phyloP scores from a whole-genome alignment of 2,113 vertebrate genomes.

The Notothenia rossii region DNA sequence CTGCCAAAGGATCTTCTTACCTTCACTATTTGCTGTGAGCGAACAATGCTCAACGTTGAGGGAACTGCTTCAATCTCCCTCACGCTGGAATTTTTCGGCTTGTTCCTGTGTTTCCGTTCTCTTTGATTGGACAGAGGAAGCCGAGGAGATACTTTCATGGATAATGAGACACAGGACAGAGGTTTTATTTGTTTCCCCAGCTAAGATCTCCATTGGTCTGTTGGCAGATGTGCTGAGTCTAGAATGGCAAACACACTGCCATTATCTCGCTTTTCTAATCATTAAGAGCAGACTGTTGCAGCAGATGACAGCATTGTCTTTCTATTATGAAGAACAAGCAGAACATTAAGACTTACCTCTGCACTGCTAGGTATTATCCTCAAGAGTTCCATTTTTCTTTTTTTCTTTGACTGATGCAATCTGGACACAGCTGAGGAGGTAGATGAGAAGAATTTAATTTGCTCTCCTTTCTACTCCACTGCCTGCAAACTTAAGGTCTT shows the following conservation, averaged over 20 bases:
- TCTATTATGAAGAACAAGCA: slow-evolving; percentile 35
- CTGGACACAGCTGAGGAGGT: slow-evolving; percentile 71
- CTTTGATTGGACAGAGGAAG: slow-evolving; percentile 77
- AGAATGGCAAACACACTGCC: slow-evolving; percentile 27
- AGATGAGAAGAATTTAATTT: slow-evolving; percentile 81
- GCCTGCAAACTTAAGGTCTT: slow-evolving; percentile 74
- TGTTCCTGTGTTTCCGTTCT: slow-evolving; percentile 75
- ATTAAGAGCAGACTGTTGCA: slow-evolving; percentile 34
- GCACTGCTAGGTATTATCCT: slow-evolving; percentile 51
- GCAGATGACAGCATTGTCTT: slow-evolving; percentile 17
- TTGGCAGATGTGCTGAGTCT: slow-evolving; percentile 68
- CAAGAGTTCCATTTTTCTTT: slow-evolving; percentile 25
- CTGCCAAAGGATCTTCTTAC: slow-evolving; percentile 83
- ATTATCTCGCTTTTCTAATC: slow-evolving; percentile 54
- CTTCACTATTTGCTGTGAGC: slow-evolving; percentile 77
- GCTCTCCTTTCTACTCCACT: slow-evolving; percentile 74
- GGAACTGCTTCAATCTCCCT: slow-evolving; percentile 78
- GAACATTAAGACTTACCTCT: slow-evolving; percentile 49
- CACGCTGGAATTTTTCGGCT: slow-evolving; percentile 71
- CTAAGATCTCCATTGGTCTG: slow-evolving; percentile 79
- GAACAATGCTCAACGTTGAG: slow-evolving; percentile 76
- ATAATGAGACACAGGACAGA: slow-evolving; percentile 81
- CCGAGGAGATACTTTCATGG: slow-evolving; percentile 80
- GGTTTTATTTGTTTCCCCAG: slow-evolving; percentile 79
- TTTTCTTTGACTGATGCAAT: slow-evolving; percentile 69